These are phyloP conservation scores for Sciurus vulgaris DNA, from an alignment of 2,797 vertebrate species.

Conservation along the genomic window DNA sequence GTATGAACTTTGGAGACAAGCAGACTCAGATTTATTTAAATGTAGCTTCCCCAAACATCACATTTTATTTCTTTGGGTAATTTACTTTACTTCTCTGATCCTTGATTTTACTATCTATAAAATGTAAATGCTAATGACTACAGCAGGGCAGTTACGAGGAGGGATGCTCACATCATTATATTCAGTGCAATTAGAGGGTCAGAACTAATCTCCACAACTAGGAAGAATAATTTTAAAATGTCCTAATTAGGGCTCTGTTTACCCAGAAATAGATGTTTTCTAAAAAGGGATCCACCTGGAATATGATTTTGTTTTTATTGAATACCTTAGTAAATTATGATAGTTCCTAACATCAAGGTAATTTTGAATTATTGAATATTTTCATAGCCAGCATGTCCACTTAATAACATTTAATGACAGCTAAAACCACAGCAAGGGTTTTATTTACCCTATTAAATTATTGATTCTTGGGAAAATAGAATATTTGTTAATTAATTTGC, in stretches of 20 bases:
- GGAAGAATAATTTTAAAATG: conserved; percentile 15
- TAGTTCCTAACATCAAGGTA: background rate
- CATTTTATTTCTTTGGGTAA: background rate
- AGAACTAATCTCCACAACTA: background rate
- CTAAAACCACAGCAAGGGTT: background rate
- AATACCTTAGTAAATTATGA: conserved; percentile 16
- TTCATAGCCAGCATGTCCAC: background rate
- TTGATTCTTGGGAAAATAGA: background rate
- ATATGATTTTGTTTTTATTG: conserved; percentile 43
- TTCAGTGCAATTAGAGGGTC: background rate
- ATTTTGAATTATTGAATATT: conserved; percentile 6
- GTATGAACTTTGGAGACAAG: background rate
- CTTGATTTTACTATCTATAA: conserved; percentile 17
- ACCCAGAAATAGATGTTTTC: background rate
- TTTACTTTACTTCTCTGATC: background rate
- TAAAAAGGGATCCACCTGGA: conserved; percentile 17
- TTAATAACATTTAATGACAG: background rate
- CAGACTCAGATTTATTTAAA: background rate
- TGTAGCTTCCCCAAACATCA: background rate
- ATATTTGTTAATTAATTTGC: background rate
- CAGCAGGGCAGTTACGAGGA: background rate
- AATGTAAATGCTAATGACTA: background rate
- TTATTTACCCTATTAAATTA: conserved; percentile 29
- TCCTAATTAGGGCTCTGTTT: background rate
- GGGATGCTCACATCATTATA: background rate